These are phyloP conservation scores for Hecatera dysodea DNA, from an alignment of 2,888 invertebrate species.

Conservation along the genomic window DNA sequence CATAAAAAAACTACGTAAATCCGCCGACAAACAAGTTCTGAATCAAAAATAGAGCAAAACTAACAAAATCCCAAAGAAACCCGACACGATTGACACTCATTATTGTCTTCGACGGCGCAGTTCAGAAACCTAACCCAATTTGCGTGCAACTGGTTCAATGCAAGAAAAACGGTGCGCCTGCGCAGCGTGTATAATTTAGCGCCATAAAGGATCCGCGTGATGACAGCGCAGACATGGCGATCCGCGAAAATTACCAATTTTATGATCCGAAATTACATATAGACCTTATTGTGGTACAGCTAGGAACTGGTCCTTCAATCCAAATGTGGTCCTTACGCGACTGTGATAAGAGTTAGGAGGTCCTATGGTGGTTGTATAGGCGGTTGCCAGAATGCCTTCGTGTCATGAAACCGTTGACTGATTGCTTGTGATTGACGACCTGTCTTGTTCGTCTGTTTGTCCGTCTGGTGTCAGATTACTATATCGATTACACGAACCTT, in stretches of 20 bases:
- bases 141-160: conserved; percentile 66
- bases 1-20: background rate
- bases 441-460: conserved; percentile 69
- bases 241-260: conserved; percentile 76
- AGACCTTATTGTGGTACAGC: conserved; percentile 31
- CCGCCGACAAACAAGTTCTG: conserved; percentile 26
- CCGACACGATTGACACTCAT: conserved; percentile 60
- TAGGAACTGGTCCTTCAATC: conserved; percentile 4
- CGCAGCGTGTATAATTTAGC: conserved; percentile 76
- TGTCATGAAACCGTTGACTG: conserved; percentile 69
- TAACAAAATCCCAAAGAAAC: conserved; percentile 29
- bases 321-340: conserved; percentile 50
- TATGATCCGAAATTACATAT: conserved; percentile 78
- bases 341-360: conserved; percentile 24
- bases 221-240: conserved; percentile 78
- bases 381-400: conserved; percentile 44
- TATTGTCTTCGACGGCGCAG: conserved; percentile 49
- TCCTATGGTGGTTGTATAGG: background rate
- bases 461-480: conserved; percentile 65
- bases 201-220: conserved; percentile 78
- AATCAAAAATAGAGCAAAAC: conserved; percentile 52
- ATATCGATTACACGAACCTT: conserved; percentile 63
- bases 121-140: conserved; percentile 62
- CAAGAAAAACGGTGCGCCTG: conserved; percentile 71
- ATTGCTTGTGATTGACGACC: conserved; percentile 70